Percentiles rank a stretch among this genome's conserved stretches.
Evolutionary conservation across 2,888 invertebrate species (phyloP).

Genomic region (Proisotoma minuta): DNA sequence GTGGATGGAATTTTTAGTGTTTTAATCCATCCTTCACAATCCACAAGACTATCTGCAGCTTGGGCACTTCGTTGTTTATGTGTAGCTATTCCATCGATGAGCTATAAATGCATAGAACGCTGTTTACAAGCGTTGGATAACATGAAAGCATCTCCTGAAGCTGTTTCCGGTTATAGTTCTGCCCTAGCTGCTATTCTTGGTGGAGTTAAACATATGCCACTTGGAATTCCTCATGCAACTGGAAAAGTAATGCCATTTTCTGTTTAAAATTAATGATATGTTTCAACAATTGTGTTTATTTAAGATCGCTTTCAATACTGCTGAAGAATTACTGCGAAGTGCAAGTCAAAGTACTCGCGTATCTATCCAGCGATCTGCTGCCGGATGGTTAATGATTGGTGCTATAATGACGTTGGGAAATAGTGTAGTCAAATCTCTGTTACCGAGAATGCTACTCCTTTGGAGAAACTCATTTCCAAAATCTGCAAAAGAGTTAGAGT

Average conservation of each 20-base stretch:
- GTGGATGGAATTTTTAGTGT: slow-evolving; percentile 76
- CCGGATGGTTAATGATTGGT: slow-evolving; percentile 95
- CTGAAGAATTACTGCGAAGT: slow-evolving; percentile 90
- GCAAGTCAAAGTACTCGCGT: slow-evolving; percentile 95
- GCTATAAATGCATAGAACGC: slow-evolving; percentile 40
- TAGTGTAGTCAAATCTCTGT: slow-evolving; percentile 75
- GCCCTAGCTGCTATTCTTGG: slow-evolving; percentile 91
- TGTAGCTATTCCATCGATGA: slow-evolving; percentile 85
- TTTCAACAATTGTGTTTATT: not conserved
- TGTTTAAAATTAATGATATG: no score
- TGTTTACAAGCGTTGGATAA: slow-evolving; percentile 84
- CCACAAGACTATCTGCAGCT: slow-evolving; percentile 87
- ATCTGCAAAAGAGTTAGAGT: slow-evolving; percentile 91
- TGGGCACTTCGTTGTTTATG: slow-evolving; percentile 91
- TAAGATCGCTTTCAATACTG: slow-evolving; percentile 86
- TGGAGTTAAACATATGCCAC: slow-evolving; percentile 79
- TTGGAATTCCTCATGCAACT: slow-evolving; percentile 93
- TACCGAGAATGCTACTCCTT: slow-evolving; percentile 86
- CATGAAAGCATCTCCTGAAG: slow-evolving; percentile 81
- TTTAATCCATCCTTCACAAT: slow-evolving; percentile 81
- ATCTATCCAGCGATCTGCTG: slow-evolving; percentile 89
- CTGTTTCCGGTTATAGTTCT: slow-evolving; percentile 81
- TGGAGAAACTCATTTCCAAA: slow-evolving; percentile 98
- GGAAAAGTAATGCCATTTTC: slow-evolving; percentile 83
- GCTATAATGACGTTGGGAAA: slow-evolving; percentile 85